Percentiles rank a stretch among this genome's conserved stretches.
Evolutionary conservation across 1,140 invertebrate genomes (phyloP).

Genomic region (Aleiodes sp.): DNA sequence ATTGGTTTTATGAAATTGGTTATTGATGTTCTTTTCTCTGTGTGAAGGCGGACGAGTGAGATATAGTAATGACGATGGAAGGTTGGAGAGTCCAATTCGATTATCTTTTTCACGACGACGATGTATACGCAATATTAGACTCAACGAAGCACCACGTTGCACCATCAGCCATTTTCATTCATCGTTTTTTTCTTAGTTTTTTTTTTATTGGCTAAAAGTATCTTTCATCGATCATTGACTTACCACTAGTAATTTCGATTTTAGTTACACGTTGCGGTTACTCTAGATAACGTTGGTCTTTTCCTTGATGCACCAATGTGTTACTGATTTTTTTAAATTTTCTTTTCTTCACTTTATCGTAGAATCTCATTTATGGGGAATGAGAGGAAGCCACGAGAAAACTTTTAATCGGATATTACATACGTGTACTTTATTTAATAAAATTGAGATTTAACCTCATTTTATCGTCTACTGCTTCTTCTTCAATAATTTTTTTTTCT

Average conservation of each 20-base stretch:
- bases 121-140: not conserved
- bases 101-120: slow-evolving; percentile 11
- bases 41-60: not conserved
- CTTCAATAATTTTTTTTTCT: too few relatives aligned
- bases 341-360: not conserved
- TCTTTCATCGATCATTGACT: slow-evolving; percentile 1
- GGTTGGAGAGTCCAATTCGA: slow-evolving; percentile 5
- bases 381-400: not conserved
- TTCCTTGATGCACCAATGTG: not conserved
- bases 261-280: not conserved
- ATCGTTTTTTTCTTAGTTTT: not conserved
- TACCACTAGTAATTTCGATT: too few relatives aligned
- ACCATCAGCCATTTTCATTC: not conserved
- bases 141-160: not conserved
- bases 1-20: slow-evolving; percentile 63
- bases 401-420: slow-evolving; percentile 8
- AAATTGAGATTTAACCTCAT: too few relatives aligned
- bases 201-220: slow-evolving; percentile 2
- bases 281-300: not conserved
- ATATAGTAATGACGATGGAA: slow-evolving; percentile 20
- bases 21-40: slow-evolving; percentile 57
- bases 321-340: not conserved
- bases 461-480: too few relatives aligned
- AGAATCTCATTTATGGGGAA: slow-evolving; percentile 5
- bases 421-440: not conserved